These are phyloP conservation scores for Typhlichthys subterraneus DNA, from an alignment of 2,797 vertebrate species.

Conservation along the genomic window DNA sequence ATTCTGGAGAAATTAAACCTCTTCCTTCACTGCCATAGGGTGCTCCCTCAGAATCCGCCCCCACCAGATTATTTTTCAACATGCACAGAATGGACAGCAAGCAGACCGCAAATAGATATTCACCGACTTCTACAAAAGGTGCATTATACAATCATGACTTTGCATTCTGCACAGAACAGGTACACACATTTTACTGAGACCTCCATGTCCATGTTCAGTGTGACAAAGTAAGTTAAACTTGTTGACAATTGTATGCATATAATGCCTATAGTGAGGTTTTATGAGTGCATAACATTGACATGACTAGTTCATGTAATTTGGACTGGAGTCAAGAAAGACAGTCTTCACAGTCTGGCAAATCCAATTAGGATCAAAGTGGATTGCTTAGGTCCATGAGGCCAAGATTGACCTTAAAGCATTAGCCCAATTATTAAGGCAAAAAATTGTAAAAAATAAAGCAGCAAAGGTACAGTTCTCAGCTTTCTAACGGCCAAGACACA, in stretches of 20 bases:
- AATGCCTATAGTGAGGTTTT: background rate
- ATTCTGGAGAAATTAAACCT: too few species aligned
- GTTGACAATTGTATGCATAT: background rate
- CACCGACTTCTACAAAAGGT: too few species aligned
- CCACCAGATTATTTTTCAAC: too few species aligned
- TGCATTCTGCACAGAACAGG: background rate
- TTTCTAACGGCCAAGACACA: background rate
- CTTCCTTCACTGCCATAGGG: too few species aligned
- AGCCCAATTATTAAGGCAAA: slow-evolving; percentile 23
- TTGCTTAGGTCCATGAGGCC: slow-evolving; percentile 42
- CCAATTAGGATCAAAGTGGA: slow-evolving; percentile 56
- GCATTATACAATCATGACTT: too few species aligned
- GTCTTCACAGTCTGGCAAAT: slow-evolving; percentile 27
- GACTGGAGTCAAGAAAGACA: slow-evolving; percentile 14
- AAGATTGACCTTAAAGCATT: slow-evolving; percentile 21
- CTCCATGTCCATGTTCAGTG: background rate
- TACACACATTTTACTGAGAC: too few species aligned
- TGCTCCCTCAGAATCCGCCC: too few species aligned
- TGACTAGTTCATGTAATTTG: background rate
- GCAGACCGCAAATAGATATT: too few species aligned
- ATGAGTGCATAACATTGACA: background rate
- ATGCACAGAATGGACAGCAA: too few species aligned
- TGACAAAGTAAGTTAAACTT: background rate
- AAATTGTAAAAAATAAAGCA: slow-evolving; percentile 4
- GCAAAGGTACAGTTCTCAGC: background rate